Base-by-base conservation (phyloP, 2,113 vertebrate genomes). In the Sorex araneus region DNA sequence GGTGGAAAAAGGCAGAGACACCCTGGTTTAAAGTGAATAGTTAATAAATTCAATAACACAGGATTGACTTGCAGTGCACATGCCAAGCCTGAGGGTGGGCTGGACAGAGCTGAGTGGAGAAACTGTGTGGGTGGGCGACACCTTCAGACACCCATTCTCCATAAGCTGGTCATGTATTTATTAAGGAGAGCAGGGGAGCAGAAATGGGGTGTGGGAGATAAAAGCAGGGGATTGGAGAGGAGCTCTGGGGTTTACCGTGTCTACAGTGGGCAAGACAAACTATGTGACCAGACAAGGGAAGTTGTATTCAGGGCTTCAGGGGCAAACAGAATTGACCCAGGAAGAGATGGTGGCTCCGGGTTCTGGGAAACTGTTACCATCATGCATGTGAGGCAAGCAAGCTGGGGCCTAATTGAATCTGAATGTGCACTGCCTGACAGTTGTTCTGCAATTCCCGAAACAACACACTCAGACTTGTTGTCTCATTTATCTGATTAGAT, bases 401-500 rank as follows among this genome's bases (percentile, higher is more conserved):
- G 32, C 70, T 76, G 8, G 18, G 30, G 34, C 36, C 23, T 86
- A 54, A 60, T 25, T 28, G 84, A 67, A 43, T 57, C 70, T 60
- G 30, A 32, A 36, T 84, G 27, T 32, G 64, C 47, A 34, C 36
- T 45, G 64, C 47, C 69, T 80, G 64, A 63, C 11, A n/a, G 13
- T 32, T 40, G 40, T 40, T 40, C 2, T 54, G 50, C 47, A 67
- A 54, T 91, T 88, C 34, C 70, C 67, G 75, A 23, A 67, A 67
- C 60, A 67, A 67, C 60, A 64, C 45, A 30, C 21, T 76, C 64
- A 64, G 34, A 78, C 10, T 32, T 3, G 6, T 79, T 30, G 80
- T 43, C 45, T 86, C 21, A 40, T 47, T 92, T 87, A 80, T 75
- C 87, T 74, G 75, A 36, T 67, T 78, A 50, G 71, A 74, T 27